Evolutionary conservation across 2,797 vertebrate species (phyloP).

Genomic region (Gymnoscopelus braueri): DNA sequence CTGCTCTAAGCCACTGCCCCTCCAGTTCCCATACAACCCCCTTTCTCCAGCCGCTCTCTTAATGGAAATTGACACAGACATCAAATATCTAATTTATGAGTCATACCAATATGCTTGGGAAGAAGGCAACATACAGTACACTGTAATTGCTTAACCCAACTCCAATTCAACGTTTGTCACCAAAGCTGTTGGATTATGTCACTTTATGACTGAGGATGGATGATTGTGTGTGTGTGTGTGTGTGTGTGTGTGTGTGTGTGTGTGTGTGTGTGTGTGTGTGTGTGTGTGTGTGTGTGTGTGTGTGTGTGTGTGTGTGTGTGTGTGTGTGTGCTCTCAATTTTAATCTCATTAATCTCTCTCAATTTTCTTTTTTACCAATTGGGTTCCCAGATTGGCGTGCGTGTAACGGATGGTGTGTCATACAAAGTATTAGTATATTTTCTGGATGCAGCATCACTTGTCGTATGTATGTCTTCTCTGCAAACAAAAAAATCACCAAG

Average conservation of each 20-base stretch:
- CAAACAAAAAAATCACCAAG: background rate
- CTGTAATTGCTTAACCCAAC: slow-evolving; percentile 52
- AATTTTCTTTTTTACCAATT: too few relatives aligned
- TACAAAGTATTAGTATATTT: background rate
- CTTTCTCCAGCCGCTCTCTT: slow-evolving; percentile 18
- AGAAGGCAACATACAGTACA: slow-evolving; percentile 16
- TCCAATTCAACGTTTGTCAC: slow-evolving; percentile 51
- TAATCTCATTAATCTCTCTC: too few relatives aligned
- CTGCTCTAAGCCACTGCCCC: too few relatives aligned
- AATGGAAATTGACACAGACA: slow-evolving; percentile 69
- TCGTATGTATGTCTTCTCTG: slow-evolving; percentile 10
- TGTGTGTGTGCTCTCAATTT: too few relatives aligned
- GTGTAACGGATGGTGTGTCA: too few relatives aligned
- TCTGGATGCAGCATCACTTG: slow-evolving; percentile 16
- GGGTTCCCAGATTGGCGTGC: too few relatives aligned
- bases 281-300: slow-evolving; percentile 9
- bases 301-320: background rate
- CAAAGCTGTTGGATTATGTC: slow-evolving; percentile 54
- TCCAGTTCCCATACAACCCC: background rate
- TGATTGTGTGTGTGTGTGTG: slow-evolving; percentile 1
- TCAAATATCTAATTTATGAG: slow-evolving; percentile 64
- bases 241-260: slow-evolving; percentile 16
- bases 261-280: slow-evolving; percentile 13
- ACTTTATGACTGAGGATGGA: slow-evolving; percentile 10
- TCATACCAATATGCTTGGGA: slow-evolving; percentile 13